Evolutionary conservation across 1,140 invertebrate genomes (phyloP).

Genomic region (Drosophila navojoa): DNA sequence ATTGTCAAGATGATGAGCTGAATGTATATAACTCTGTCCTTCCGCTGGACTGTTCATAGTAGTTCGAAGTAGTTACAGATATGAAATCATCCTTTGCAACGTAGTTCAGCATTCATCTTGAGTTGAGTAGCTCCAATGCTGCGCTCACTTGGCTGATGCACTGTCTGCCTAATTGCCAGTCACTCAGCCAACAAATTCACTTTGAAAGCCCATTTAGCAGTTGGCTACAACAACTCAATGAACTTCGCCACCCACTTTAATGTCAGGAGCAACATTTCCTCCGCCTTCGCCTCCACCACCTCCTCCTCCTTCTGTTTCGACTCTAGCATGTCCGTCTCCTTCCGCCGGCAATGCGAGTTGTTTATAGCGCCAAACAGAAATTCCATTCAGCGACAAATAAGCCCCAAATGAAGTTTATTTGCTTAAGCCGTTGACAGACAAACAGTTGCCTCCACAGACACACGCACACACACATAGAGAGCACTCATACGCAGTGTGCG

Average conservation of each 20-base stretch:
- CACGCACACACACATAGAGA: slow-evolving; percentile 5
- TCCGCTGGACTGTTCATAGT: too few relatives aligned
- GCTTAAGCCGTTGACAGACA: slow-evolving; percentile 75
- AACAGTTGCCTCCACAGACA: slow-evolving; percentile 55
- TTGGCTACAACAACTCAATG: slow-evolving; percentile 26
- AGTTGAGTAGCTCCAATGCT: too few relatives aligned
- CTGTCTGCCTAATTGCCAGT: slow-evolving; percentile 7
- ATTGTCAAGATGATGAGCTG: too few relatives aligned
- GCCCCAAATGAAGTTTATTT: slow-evolving; percentile 67
- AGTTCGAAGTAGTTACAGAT: too few relatives aligned
- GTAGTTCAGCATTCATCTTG: too few relatives aligned
- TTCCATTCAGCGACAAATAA: slow-evolving; percentile 51
- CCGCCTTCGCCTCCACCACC: not conserved
- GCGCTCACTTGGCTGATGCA: too few relatives aligned
- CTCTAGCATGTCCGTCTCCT: too few relatives aligned
- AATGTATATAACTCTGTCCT: too few relatives aligned
- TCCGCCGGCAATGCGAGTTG: slow-evolving; percentile 5
- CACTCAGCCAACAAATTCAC: slow-evolving; percentile 60
- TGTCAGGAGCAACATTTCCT: slow-evolving; percentile 18
- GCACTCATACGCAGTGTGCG: slow-evolving; percentile 74
- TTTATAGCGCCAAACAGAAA: slow-evolving; percentile 31
- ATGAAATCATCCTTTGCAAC: too few relatives aligned
- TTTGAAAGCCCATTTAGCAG: slow-evolving; percentile 39
- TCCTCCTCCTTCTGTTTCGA: too few relatives aligned
- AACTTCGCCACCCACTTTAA: slow-evolving; percentile 43